Evolutionary conservation across 2,888 invertebrate species (phyloP).

Genomic region (Sinelater perroti): DNA sequence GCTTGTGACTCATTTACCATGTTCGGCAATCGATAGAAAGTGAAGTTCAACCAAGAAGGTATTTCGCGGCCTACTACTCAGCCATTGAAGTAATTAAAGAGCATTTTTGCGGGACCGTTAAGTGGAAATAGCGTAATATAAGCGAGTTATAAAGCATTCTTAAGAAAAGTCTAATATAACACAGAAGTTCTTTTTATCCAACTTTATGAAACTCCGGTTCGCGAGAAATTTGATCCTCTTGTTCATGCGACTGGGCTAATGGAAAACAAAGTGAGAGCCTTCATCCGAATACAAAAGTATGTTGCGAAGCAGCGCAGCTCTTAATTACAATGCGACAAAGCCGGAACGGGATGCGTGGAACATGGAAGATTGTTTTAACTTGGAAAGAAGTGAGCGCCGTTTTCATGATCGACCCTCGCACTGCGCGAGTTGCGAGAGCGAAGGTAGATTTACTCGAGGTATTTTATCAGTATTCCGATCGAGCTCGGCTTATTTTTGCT

Average conservation of each 20-base stretch:
- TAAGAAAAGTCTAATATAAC: background rate
- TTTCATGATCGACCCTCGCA: slow-evolving; percentile 8
- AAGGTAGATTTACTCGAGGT: slow-evolving; percentile 16
- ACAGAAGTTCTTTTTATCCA: slow-evolving; percentile 6
- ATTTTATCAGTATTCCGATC: slow-evolving; percentile 15
- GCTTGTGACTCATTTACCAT: too few relatives aligned
- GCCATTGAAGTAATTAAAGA: too few relatives aligned
- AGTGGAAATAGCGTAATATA: too few relatives aligned
- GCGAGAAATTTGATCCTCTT: slow-evolving; percentile 17
- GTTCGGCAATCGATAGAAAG: too few relatives aligned
- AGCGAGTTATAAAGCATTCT: too few relatives aligned
- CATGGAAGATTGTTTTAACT: slow-evolving; percentile 13
- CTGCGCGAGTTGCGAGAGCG: slow-evolving; percentile 10
- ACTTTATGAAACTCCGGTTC: slow-evolving; percentile 13
- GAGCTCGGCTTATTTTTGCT: slow-evolving; percentile 10
- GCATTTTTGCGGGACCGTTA: too few relatives aligned
- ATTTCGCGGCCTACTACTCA: too few relatives aligned
- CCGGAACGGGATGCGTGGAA: background rate
- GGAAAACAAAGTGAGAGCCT: slow-evolving; percentile 14
- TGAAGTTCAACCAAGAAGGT: too few relatives aligned
- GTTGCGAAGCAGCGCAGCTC: background rate
- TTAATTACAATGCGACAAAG: slow-evolving; percentile 11
- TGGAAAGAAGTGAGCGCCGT: slow-evolving; percentile 3
- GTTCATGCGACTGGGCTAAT: slow-evolving; percentile 13
- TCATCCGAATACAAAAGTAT: slow-evolving; percentile 16